Evolutionary conservation across 2,797 vertebrate species (phyloP).

Genomic region (Glyptemys insculpta): DNA sequence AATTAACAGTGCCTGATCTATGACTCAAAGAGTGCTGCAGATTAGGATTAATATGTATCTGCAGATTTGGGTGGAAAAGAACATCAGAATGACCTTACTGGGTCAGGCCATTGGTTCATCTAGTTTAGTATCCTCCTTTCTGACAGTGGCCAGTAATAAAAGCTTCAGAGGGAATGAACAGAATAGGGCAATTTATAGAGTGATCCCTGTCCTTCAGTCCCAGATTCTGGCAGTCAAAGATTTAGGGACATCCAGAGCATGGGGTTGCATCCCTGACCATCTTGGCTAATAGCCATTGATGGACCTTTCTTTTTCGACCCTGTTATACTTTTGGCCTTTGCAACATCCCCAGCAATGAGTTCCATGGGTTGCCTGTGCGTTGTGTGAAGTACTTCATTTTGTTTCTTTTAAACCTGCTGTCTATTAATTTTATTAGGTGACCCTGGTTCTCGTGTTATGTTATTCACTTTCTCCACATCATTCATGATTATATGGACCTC

Average conservation of each 20-base stretch:
- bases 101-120: not conserved
- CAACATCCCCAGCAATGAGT: not conserved
- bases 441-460: not conserved
- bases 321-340: too few species aligned
- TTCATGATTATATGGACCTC: not conserved
- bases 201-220: not conserved
- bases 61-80: not conserved
- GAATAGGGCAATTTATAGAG: not conserved
- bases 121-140: not conserved
- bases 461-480: not conserved
- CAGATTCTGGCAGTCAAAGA: not conserved
- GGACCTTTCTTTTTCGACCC: not conserved
- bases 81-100: not conserved
- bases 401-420: not conserved
- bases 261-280: not conserved
- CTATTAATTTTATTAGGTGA: not conserved
- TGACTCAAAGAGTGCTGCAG: not conserved
- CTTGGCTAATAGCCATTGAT: not conserved
- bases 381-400: not conserved
- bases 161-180: not conserved
- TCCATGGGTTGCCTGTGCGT: not conserved
- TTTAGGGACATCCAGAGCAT: not conserved
- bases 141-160: not conserved
- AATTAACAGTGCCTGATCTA: not conserved
- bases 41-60: not conserved